Conservation (phyloP, 2,888 invertebrate species). For the Zele albiditarsus region DNA sequence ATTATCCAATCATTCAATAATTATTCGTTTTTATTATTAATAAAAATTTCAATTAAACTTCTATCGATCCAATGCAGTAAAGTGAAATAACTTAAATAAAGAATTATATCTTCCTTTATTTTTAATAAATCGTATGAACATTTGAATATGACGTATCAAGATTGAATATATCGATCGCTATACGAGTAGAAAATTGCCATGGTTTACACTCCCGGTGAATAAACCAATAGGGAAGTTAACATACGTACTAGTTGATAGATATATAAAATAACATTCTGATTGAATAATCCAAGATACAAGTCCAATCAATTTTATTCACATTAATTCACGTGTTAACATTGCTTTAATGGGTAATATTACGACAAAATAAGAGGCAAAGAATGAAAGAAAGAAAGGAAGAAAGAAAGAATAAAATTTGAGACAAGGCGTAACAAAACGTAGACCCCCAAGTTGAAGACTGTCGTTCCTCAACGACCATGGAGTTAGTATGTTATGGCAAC, state of each 20-base stretch:
- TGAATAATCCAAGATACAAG: background rate
- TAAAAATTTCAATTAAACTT: background rate
- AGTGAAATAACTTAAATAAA: background rate
- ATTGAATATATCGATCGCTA: conserved; percentile 7
- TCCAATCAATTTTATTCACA: conserved; percentile 18
- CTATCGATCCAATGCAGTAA: background rate
- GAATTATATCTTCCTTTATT: background rate
- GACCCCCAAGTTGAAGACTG: conserved; percentile 40
- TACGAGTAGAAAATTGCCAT: conserved; percentile 7
- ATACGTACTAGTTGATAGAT: background rate
- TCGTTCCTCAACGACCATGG: conserved; percentile 44
- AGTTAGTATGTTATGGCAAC: conserved; percentile 64
- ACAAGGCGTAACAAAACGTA: conserved; percentile 52
- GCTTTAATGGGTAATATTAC: conserved; percentile 39
- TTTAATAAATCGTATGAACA: background rate
- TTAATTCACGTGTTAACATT: conserved; percentile 32
- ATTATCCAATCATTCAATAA: background rate
- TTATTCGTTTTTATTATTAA: background rate
- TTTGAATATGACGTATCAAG: background rate
- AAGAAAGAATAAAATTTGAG: conserved; percentile 26
- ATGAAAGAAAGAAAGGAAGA: conserved; percentile 40
- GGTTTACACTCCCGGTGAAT: conserved; percentile 4
- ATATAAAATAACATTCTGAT: conserved; percentile 9
- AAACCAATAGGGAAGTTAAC: conserved; percentile 7
- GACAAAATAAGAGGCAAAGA: conserved; percentile 24